Conservation (phyloP, 2,113 vertebrate species). For the Hippocampus guttulatus region DNA sequence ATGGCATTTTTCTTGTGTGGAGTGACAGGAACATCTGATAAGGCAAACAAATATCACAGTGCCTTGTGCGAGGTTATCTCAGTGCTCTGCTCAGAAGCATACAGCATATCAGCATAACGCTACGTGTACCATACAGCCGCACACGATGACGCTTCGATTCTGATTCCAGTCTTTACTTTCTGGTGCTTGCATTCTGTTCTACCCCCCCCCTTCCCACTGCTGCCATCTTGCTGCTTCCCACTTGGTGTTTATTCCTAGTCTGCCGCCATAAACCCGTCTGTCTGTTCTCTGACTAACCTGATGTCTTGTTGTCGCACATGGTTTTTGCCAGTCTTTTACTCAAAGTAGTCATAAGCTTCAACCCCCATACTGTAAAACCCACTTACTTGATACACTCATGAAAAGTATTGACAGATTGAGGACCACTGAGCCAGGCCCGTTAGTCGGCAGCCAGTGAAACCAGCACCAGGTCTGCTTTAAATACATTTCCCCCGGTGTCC, state of each 20-base stretch:
- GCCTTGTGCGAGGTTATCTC: constrained; percentile 20
- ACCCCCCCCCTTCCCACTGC: constrained; percentile 60
- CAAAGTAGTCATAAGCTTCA: constrained; percentile 7
- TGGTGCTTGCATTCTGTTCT: constrained; percentile 52
- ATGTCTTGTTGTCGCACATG: constrained; percentile 50
- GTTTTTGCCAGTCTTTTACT: constrained; percentile 18
- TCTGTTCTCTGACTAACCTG: constrained; percentile 55
- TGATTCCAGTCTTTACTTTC: background rate
- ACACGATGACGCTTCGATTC: background rate
- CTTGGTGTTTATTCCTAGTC: constrained; percentile 60
- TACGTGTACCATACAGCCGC: no score
- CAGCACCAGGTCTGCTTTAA: constrained; percentile 28
- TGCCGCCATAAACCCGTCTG: constrained; percentile 58
- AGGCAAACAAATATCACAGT: constrained; percentile 44
- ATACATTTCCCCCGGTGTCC: constrained; percentile 50
- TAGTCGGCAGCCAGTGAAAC: constrained; percentile 39
- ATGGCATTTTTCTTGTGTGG: constrained; percentile 51
- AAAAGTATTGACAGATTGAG: constrained; percentile 47
- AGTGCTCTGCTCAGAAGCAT: background rate
- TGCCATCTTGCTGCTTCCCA: constrained; percentile 62
- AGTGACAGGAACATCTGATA: constrained; percentile 62
- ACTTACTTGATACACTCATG: constrained; percentile 21
- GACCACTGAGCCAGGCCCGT: constrained; percentile 34
- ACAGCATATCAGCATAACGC: background rate
- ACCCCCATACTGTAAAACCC: background rate